phyloP scores from a whole-genome alignment of 2,888 invertebrate species.

The Drosophila leonis region DNA sequence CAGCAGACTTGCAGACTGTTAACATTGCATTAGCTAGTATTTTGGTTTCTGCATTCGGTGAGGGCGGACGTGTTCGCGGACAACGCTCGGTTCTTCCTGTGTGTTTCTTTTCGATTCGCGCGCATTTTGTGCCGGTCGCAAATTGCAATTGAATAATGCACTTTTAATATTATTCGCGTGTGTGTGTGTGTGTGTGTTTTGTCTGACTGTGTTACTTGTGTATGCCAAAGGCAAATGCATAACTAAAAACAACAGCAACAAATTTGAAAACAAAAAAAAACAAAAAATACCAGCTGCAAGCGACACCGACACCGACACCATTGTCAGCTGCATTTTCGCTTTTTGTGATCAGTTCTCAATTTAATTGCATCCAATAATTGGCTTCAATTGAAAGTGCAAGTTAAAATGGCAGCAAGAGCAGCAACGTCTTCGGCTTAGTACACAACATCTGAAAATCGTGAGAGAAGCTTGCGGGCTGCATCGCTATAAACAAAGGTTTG shows the following conservation, averaged over 20 bases:
- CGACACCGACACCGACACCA: slow-evolving; percentile 1
- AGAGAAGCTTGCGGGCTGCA: slow-evolving; percentile 32
- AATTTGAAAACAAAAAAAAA: neutral
- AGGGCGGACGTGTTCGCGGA: slow-evolving; percentile 8
- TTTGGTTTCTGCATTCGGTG: slow-evolving; percentile 18
- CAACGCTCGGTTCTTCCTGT: neutral
- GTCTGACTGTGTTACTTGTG: slow-evolving; percentile 6
- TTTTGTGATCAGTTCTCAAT: slow-evolving; percentile 47
- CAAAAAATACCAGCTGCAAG: slow-evolving; percentile 10
- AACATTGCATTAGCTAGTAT: slow-evolving; percentile 24
- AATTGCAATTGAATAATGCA: slow-evolving; percentile 43
- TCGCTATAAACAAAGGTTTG: slow-evolving; percentile 49
- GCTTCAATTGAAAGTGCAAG: slow-evolving; percentile 71
- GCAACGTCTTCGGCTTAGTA: neutral
- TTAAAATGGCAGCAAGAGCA: slow-evolving; percentile 45
- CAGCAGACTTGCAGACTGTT: slow-evolving; percentile 24
- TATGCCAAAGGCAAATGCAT: slow-evolving; percentile 1
- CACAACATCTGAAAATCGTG: slow-evolving; percentile 10
- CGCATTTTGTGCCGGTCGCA: slow-evolving; percentile 70
- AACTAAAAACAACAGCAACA: slow-evolving; percentile 4
- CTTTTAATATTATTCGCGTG: slow-evolving; percentile 13
- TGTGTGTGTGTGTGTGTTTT: slow-evolving; percentile 8
- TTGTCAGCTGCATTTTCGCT: slow-evolving; percentile 23
- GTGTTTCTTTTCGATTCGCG: slow-evolving; percentile 55
- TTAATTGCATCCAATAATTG: slow-evolving; percentile 58